Percentiles rank a stretch among this genome's conserved stretches.
Evolutionary conservation across 2,888 invertebrate genomes (phyloP).

Genomic region (Vesta saturnalis): DNA sequence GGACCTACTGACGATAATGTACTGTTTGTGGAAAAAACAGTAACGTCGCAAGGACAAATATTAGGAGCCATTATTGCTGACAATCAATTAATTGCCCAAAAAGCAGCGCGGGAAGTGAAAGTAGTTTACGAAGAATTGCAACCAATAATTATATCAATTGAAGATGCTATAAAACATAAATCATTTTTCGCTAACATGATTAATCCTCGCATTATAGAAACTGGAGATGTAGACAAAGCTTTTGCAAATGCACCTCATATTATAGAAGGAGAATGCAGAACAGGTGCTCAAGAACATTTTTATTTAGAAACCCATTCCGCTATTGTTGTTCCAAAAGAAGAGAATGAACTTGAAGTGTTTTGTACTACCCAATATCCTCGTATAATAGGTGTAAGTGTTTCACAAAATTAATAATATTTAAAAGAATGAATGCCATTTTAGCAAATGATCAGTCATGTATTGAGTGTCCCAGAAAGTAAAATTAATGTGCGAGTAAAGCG

Average conservation of each 20-base stretch:
- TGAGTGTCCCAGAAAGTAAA: constrained; percentile 78
- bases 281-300: constrained; percentile 96
- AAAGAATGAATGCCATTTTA: constrained; percentile 58
- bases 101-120: constrained; percentile 82
- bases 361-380: constrained; percentile 86
- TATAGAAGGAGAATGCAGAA: constrained; percentile 80
- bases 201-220: constrained; percentile 62
- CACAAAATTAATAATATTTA: background rate
- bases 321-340: constrained; percentile 79
- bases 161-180: constrained; percentile 83
- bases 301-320: constrained; percentile 89
- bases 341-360: constrained; percentile 86
- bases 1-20: background rate
- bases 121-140: constrained; percentile 83
- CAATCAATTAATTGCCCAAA: constrained; percentile 82
- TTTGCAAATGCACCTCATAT: constrained; percentile 76
- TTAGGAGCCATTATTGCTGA: constrained; percentile 84
- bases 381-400: constrained; percentile 70
- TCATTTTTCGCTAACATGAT: constrained; percentile 71
- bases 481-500: constrained; percentile 84
- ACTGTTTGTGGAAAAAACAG: constrained; percentile 62
- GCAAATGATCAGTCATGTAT: constrained; percentile 73
- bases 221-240: constrained; percentile 73
- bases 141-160: constrained; percentile 86
- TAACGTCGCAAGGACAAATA: constrained; percentile 82